phyloP scores from a whole-genome alignment of 2,113 vertebrate species.

The Pelmatolapia mariae region DNA sequence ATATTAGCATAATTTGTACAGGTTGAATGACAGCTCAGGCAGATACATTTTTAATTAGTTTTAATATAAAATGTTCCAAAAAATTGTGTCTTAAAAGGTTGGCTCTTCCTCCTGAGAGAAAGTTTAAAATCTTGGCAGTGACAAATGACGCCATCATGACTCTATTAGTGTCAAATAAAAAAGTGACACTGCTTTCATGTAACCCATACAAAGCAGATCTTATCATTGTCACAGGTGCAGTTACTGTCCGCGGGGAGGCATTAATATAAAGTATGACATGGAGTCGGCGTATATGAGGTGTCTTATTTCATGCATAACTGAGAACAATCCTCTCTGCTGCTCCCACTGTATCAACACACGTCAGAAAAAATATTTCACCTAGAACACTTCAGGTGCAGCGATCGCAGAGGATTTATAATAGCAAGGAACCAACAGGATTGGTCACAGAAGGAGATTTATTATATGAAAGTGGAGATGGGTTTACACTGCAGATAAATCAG shows the following conservation, averaged over 20 bases:
- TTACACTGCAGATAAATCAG: not conserved
- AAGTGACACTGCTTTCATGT: not conserved
- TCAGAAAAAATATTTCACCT: not conserved
- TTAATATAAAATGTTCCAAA: not conserved
- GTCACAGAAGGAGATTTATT: not conserved
- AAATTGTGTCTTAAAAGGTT: not conserved
- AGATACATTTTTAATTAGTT: not conserved
- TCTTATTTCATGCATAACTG: not conserved
- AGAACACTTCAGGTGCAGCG: not conserved
- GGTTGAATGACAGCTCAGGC: not conserved
- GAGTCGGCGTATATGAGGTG: not conserved
- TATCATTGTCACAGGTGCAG: not conserved
- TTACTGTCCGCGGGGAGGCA: not conserved
- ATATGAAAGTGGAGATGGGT: not conserved
- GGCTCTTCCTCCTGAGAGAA: not conserved
- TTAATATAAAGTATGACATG: not conserved
- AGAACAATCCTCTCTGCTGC: not conserved
- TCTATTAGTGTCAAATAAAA: not conserved
- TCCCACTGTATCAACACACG: not conserved
- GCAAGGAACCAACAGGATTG: not conserved
- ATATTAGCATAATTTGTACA: not conserved
- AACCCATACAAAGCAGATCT: not conserved
- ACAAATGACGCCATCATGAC: not conserved
- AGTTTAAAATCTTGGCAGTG: not conserved
- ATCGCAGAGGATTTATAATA: not conserved